Percentiles rank a stretch among this genome's conserved stretches.
Conservation (phyloP, 2,888 invertebrate species). For the Agriopis marginaria region DNA sequence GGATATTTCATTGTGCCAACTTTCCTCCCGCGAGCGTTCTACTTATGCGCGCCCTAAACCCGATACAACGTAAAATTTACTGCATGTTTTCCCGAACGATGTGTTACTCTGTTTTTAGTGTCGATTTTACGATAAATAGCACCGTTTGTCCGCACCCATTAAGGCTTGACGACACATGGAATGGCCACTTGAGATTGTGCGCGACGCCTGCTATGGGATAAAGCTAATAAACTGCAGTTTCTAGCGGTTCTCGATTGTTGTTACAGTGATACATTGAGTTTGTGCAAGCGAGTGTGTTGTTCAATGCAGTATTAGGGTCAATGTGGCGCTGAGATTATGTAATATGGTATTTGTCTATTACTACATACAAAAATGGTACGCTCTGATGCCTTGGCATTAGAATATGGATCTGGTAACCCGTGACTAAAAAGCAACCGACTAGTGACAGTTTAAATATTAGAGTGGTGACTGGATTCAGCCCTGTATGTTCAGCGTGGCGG, state of each 20-base stretch:
- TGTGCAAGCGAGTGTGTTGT: constrained; percentile 44
- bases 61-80: constrained; percentile 63
- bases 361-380: no score
- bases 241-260: constrained; percentile 51
- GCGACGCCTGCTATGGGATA: constrained; percentile 58
- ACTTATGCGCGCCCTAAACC: constrained; percentile 46
- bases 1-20: constrained; percentile 34
- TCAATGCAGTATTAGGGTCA: constrained; percentile 29
- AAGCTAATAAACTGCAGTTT: constrained; percentile 62
- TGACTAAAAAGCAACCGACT: no score
- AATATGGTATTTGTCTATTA: neutral
- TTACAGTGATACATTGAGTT: constrained; percentile 54
- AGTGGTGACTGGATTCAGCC: no score
- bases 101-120: constrained; percentile 77
- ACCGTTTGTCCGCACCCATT: constrained; percentile 75
- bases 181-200: constrained; percentile 74
- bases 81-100: constrained; percentile 69
- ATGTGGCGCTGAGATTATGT: constrained; percentile 13
- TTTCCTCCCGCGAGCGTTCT: constrained; percentile 24
- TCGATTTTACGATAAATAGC: constrained; percentile 82
- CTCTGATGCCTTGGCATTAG: no score
- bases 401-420: no score
- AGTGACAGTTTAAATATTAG: no score
- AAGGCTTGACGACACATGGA: constrained; percentile 72
- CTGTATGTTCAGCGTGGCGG: no score